Evolutionary conservation across 2,113 vertebrate genomes (phyloP).

Genomic region (Pangasianodon gigas): DNA sequence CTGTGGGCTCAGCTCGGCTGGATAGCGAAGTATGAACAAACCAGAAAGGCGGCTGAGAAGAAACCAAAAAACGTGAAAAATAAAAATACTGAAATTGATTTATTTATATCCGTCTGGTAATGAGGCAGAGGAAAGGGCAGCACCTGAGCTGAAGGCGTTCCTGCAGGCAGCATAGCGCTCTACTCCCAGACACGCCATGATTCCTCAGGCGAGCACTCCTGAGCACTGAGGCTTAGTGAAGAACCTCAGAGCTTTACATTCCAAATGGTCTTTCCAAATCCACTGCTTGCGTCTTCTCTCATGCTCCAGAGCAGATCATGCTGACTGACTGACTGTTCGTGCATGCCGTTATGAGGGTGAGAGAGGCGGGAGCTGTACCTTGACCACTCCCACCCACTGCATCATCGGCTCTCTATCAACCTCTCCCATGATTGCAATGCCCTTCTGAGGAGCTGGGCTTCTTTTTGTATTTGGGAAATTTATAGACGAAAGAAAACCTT

Average conservation of each 20-base stretch:
- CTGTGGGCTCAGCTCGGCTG: not conserved
- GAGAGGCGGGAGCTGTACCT: constrained; percentile 28
- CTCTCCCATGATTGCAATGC: not conserved
- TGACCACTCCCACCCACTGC: constrained; percentile 29
- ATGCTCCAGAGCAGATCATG: constrained; percentile 8
- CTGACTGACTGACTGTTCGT: not conserved
- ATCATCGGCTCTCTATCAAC: constrained; percentile 7
- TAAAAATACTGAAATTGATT: not conserved
- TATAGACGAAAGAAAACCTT: not conserved
- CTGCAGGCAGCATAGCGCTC: constrained; percentile 52
- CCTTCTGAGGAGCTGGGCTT: constrained; percentile 12
- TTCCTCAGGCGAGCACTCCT: not conserved
- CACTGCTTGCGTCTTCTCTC: constrained; percentile 8
- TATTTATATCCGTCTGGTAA: not conserved
- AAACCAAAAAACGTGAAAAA: not conserved
- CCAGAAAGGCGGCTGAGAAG: not conserved
- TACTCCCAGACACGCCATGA: constrained; percentile 61
- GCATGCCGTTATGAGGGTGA: constrained; percentile 3
- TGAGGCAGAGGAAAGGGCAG: constrained; percentile 30
- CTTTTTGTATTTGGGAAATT: not conserved
- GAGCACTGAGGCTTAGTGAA: constrained; percentile 10
- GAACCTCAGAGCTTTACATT: constrained; percentile 27
- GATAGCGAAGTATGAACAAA: too few species aligned
- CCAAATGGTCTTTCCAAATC: constrained; percentile 6
- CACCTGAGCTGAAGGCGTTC: constrained; percentile 62